These are phyloP conservation scores for Heliornis fulica DNA, from an alignment of 2,113 vertebrate species.

Conservation along the genomic window DNA sequence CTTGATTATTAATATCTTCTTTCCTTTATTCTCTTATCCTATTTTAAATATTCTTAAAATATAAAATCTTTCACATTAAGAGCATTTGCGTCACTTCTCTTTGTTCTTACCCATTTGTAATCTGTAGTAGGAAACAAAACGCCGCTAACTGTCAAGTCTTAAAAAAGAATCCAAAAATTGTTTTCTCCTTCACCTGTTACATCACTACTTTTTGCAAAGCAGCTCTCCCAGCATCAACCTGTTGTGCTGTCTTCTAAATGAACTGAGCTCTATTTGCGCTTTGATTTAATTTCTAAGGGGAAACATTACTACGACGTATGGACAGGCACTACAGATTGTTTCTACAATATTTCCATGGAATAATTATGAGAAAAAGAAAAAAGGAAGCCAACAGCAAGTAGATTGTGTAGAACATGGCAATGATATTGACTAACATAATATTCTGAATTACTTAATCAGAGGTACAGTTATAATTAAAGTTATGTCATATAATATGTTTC, in stretches of 20 bases:
- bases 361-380: not conserved
- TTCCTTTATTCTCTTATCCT: not conserved
- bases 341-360: not conserved
- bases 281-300: not conserved
- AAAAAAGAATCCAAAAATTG: not conserved
- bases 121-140: not conserved
- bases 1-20: not conserved
- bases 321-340: not conserved
- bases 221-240: not conserved
- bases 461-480: not conserved
- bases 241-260: not conserved
- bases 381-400: not conserved
- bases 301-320: not conserved
- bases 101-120: not conserved
- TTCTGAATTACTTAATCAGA: not conserved
- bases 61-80: not conserved
- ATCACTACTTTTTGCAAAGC: not conserved
- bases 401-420: not conserved
- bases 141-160: not conserved
- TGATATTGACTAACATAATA: not conserved
- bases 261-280: not conserved
- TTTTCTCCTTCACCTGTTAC: constrained; percentile 33
- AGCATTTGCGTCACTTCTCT: not conserved
- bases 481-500: not conserved
- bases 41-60: not conserved